phyloP scores from a whole-genome alignment of 2,888 invertebrate species.

The Sepiola atlantica region DNA sequence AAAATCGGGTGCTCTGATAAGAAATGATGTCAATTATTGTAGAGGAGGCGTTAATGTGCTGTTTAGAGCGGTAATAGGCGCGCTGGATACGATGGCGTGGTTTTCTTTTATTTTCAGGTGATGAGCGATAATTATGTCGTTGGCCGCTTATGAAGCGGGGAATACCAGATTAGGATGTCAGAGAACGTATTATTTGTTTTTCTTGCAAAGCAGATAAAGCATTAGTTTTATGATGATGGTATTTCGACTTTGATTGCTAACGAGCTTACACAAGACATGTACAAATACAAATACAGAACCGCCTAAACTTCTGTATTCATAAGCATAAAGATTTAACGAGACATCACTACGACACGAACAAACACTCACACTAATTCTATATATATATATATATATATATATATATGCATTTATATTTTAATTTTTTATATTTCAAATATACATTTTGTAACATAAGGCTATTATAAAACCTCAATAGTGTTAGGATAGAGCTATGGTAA shows the following conservation, averaged over 20 bases:
- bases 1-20: not conserved
- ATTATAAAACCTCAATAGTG: too few relatives aligned
- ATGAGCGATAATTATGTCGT: not conserved
- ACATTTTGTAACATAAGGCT: too few relatives aligned
- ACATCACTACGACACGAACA: too few relatives aligned
- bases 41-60: not conserved
- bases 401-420: too few relatives aligned
- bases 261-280: not conserved
- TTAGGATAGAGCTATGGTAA: too few relatives aligned
- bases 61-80: not conserved
- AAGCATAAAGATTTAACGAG: too few relatives aligned
- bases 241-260: not conserved
- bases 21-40: not conserved
- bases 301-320: too few relatives aligned
- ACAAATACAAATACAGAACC: not conserved
- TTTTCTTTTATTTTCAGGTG: slow-evolving; percentile 1
- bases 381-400: too few relatives aligned
- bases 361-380: too few relatives aligned
- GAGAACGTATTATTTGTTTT: not conserved
- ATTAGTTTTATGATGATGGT: not conserved
- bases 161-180: not conserved
- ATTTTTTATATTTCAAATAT: too few relatives aligned
- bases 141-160: not conserved
- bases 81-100: not conserved
- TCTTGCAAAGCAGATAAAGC: not conserved